Base-by-base conservation (phyloP, 2,888 invertebrate species). In the Euzetes globulus region DNA sequence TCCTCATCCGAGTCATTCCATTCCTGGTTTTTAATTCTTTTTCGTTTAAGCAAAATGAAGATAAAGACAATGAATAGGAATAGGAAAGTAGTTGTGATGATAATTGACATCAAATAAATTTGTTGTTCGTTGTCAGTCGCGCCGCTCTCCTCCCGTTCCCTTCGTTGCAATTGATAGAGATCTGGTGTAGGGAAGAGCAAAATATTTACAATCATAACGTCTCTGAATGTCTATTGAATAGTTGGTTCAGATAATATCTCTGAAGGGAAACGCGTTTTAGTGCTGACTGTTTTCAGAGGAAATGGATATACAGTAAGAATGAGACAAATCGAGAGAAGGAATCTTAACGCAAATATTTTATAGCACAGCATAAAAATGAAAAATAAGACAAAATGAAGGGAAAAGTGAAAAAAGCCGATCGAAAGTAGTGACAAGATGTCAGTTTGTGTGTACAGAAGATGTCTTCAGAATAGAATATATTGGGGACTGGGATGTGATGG, bases 101-200 rank as follows among this genome's bases (percentile, higher is more conserved):
- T 71, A 50, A 71, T 50, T 55, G 71, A 47, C 71, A 71, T 50
- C 33, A 71, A 33, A 71, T 71, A 71, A 50, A 71, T 71, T 71
- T 71, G 52, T 55, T 71, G 71, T 33, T n/a, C 45, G 50, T 45
- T 71, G 33, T 55, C 55, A 29, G 52, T 27, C 50, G 52, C 41
- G 15, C 29, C 50, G 33, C 19, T 52, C 52, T 71, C 71, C 47
- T 71, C 71, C 29, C 47, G 37, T 47, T 71, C 71, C 41, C 68
- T 68, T 41, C 71, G 50, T 50, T 71, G 52, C 50, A 52, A 15
- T 33, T 71, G 71, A 55, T 71, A 71, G 52, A 50, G 71, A 71
- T 71, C 71, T 71, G 11, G 19, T 50, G 55, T 13, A 50, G 17
- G 27, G 41, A 45, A 55, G 50, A 47, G 47, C 17, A 65, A 29